Conservation (phyloP, 2,113 vertebrate genomes). For the Rostratula benghalensis region DNA sequence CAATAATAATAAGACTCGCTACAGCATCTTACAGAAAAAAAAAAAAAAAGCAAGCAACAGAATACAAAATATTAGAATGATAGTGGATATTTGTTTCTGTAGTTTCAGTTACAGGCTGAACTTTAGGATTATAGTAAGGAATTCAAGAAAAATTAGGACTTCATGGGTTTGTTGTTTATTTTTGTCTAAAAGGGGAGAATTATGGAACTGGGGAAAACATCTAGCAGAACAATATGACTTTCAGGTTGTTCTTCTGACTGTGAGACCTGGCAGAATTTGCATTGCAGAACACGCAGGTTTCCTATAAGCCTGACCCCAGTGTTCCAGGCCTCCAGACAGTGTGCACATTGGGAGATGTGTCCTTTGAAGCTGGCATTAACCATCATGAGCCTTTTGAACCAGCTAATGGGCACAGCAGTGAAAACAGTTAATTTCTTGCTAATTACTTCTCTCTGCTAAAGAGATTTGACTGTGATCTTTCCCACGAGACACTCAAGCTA, state of each 20-base stretch:
- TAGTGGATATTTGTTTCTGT: background rate
- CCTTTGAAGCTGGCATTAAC: background rate
- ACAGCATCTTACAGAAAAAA: background rate
- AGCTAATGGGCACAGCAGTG: background rate
- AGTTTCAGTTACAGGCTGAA: background rate
- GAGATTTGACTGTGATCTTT: background rate
- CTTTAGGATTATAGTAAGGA: background rate
- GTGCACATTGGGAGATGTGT: fast-evolving
- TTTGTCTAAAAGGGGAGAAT: background rate
- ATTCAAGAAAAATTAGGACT: background rate
- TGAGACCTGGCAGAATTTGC: background rate
- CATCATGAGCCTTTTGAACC: background rate
- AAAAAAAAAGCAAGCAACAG: background rate
- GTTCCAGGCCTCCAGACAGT: background rate
- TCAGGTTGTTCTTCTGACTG: background rate
- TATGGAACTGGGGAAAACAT: background rate
- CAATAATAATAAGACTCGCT: background rate
- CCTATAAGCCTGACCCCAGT: background rate
- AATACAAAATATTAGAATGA: background rate
- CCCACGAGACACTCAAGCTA: background rate
- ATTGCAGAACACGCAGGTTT: background rate
- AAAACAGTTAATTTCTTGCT: background rate
- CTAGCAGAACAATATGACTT: background rate
- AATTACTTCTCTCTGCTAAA: background rate
- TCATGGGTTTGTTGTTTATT: background rate